Evolutionary conservation across 2,797 vertebrate genomes (phyloP), one percentile per base, ranked within the genome.

Genomic region (Alcedo quadribrachys): DNA sequence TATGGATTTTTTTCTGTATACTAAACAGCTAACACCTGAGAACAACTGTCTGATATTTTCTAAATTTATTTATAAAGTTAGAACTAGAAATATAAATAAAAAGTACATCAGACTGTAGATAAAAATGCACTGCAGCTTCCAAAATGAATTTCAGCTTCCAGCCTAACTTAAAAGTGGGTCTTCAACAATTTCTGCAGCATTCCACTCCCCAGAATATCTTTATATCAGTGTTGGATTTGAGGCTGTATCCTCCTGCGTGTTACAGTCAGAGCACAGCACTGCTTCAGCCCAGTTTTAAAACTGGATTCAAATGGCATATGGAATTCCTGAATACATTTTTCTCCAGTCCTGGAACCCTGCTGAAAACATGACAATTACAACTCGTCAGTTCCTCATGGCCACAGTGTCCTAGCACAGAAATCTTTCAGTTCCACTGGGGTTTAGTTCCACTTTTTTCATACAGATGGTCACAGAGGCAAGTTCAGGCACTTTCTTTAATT

Each of bases 161-260:
- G 93, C 93, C 62, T 89, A 70, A 50, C 15, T 37, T 66, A 69
- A 83, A 90, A 88, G 12, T 79, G 45, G 33, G 24, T 68, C 50
- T 93, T 86, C 30, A 77, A 48, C 30, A 81, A 87, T 95, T 92
- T 93, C 71, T 89, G 46, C 65, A 96, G 68, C 67, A 65, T 73
- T 89, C 8, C 15, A 53, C 22, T 95, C 95, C 94, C 81, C 92
- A 96, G 96, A 96, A 94, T 96, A 95, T 81, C 92, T 85, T 89
- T 43, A 53, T 50, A 86, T 95, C 68, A 92, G 11, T 91, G 80
- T 57, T 92, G 73, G 40, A 87, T 92, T 92, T 87, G 14, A 94
- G 78, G 90, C 91, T 94, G 75, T 54, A 96, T 87, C 93, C 60
- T 89, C 88, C 78, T 92, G 27, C 43, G 45, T 87, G 71, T 81